Percentiles rank a stretch among this genome's conserved stretches.
These are phyloP conservation scores for Hesperia comma DNA, from an alignment of 2,888 invertebrate species.

Conservation along the genomic window DNA sequence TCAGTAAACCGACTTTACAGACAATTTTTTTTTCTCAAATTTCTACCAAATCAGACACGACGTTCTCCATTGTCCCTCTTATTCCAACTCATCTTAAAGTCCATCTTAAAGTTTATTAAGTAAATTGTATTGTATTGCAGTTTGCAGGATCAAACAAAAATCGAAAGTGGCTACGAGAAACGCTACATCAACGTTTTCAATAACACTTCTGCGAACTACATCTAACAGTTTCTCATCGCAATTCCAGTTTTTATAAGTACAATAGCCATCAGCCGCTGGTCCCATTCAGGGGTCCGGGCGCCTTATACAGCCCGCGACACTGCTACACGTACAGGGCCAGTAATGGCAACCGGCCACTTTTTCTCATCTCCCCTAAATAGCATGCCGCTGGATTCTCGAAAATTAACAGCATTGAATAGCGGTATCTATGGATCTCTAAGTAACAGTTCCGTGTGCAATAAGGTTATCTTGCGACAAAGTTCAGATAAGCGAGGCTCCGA, in stretches of 20 bases:
- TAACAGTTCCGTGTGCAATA: slow-evolving; percentile 31
- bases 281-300: slow-evolving; percentile 44
- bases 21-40: too few relatives aligned
- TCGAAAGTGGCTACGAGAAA: slow-evolving; percentile 23
- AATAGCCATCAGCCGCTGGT: slow-evolving; percentile 35
- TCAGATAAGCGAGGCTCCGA: slow-evolving; percentile 10
- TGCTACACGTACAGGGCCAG: slow-evolving; percentile 12
- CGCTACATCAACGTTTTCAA: background rate
- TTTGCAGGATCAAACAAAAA: background rate
- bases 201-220: slow-evolving; percentile 15
- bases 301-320: slow-evolving; percentile 42
- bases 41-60: too few relatives aligned
- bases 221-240: slow-evolving; percentile 31
- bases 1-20: too few relatives aligned
- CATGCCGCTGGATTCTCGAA: slow-evolving; percentile 49
- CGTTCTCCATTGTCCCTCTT: too few relatives aligned
- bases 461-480: slow-evolving; percentile 30
- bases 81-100: too few relatives aligned
- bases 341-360: slow-evolving; percentile 41
- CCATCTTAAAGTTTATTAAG: too few relatives aligned
- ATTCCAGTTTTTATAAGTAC: slow-evolving; percentile 31
- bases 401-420: slow-evolving; percentile 53
- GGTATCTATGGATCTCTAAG: slow-evolving; percentile 40
- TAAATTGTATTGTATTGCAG: too few relatives aligned
- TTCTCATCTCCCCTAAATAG: slow-evolving; percentile 48